These are phyloP conservation scores for Palaemon carinicauda DNA, from an alignment of 1,140 invertebrate species.

Conservation along the genomic window DNA sequence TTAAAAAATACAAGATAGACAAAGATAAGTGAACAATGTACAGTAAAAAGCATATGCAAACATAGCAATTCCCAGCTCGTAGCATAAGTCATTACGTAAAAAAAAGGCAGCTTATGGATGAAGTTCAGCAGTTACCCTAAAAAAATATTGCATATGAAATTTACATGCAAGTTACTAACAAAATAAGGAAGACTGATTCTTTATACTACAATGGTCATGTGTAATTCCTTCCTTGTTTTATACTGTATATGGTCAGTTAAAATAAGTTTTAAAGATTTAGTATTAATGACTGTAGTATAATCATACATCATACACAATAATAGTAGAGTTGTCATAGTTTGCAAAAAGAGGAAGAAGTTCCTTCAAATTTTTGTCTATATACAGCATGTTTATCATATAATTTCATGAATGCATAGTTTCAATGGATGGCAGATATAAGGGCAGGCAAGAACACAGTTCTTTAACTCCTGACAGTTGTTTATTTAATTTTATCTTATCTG, in stretches of 20 bases:
- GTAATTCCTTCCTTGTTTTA: background rate
- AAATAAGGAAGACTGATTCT: conserved; percentile 8
- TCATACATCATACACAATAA: background rate
- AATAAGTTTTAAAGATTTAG: background rate
- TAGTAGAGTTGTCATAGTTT: background rate
- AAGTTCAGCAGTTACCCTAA: background rate
- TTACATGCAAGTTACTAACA: conserved; percentile 10
- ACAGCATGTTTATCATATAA: background rate
- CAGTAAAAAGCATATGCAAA: background rate
- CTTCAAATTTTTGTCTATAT: background rate
- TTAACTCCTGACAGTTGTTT: too few relatives aligned
- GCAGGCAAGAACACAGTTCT: background rate
- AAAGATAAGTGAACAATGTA: too few relatives aligned
- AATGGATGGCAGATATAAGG: background rate
- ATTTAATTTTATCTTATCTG: too few relatives aligned
- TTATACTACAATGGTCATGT: conserved; percentile 6
- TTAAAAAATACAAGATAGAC: background rate
- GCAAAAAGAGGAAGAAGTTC: background rate
- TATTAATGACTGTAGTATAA: background rate
- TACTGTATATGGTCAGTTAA: background rate
- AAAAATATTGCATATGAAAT: conserved; percentile 9
- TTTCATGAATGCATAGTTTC: background rate
- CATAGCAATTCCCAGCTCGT: conserved; percentile 16
- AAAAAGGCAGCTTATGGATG: background rate
- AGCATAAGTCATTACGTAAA: conserved; percentile 18